Percentiles rank a stretch among this genome's conserved stretches.
Conservation (phyloP, 2,113 vertebrate species). For the Sylvilagus bachmani region DNA sequence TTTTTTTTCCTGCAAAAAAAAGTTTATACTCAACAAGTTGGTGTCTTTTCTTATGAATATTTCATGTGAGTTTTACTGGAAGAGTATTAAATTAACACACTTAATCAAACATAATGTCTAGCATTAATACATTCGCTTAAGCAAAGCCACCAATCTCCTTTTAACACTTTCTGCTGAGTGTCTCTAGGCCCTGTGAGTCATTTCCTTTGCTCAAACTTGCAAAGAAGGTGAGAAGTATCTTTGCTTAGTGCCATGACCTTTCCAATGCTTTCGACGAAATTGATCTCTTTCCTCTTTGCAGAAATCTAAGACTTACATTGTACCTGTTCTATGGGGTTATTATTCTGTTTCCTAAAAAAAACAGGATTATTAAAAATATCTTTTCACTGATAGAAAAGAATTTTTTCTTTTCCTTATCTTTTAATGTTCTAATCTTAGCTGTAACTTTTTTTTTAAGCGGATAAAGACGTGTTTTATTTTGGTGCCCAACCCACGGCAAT, state of each 20-base stretch:
- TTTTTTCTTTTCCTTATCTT: not conserved
- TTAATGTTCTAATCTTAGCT: not conserved
- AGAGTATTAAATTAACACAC: not conserved
- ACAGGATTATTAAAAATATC: conserved; percentile 19
- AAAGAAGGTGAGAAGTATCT: not conserved
- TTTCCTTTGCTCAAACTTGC: not conserved
- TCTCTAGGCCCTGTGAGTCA: not conserved
- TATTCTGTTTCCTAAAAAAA: not conserved
- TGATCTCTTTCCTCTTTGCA: not conserved
- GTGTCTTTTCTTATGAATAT: not conserved
- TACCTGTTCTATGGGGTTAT: not conserved
- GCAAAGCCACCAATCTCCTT: not conserved
- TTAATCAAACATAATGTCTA: not conserved
- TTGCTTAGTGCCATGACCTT: not conserved
- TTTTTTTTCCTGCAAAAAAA: not conserved
- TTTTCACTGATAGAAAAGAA: conserved; percentile 12
- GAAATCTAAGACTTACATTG: not conserved
- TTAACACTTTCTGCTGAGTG: not conserved
- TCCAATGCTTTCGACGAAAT: not conserved
- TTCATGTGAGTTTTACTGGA: not conserved
- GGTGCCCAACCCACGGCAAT: too few relatives aligned
- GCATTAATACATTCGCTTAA: not conserved
- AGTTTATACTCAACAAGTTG: conserved; percentile 7
- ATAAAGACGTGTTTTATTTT: too few relatives aligned
- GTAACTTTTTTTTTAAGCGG: too few relatives aligned